Percentiles rank a stretch among this genome's conserved stretches.
Conservation (phyloP, 2,888 invertebrate genomes). For the Slavum lentiscoides region DNA sequence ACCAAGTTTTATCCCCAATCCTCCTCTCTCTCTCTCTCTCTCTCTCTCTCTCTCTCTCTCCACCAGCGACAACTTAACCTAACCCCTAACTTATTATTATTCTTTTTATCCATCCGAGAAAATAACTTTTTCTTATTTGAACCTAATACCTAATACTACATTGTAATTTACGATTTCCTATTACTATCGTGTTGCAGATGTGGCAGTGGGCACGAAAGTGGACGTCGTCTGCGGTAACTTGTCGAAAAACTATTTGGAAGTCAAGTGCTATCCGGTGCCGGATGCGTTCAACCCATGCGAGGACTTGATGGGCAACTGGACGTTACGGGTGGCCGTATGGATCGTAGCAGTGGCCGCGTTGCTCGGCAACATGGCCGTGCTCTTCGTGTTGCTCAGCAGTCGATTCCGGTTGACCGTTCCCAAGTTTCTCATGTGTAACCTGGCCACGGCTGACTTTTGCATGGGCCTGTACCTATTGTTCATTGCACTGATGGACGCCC, state of each 20-base stretch:
- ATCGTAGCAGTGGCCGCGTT: slow-evolving; percentile 80
- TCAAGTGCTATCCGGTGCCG: slow-evolving; percentile 74
- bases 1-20: too few relatives aligned
- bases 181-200: background rate
- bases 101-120: slow-evolving; percentile 78
- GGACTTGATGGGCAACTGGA: slow-evolving; percentile 82
- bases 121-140: slow-evolving; percentile 74
- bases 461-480: slow-evolving; percentile 83
- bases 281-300: slow-evolving; percentile 87
- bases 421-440: slow-evolving; percentile 77
- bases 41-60: too few relatives aligned
- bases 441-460: slow-evolving; percentile 86
- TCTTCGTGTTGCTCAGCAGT: slow-evolving; percentile 74
- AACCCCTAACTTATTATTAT: too few relatives aligned
- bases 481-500: slow-evolving; percentile 80
- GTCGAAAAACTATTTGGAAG: slow-evolving; percentile 55
- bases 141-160: too few relatives aligned
- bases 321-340: slow-evolving; percentile 83
- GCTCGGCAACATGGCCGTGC: slow-evolving; percentile 82
- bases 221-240: slow-evolving; percentile 31
- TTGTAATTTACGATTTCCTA: background rate
- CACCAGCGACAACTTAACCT: too few relatives aligned
- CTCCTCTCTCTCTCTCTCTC: too few relatives aligned
- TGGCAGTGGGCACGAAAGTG: slow-evolving; percentile 22
- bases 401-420: slow-evolving; percentile 69